phyloP scores from a whole-genome alignment of 1,140 invertebrate species.

The Branchinecta lindahli region DNA sequence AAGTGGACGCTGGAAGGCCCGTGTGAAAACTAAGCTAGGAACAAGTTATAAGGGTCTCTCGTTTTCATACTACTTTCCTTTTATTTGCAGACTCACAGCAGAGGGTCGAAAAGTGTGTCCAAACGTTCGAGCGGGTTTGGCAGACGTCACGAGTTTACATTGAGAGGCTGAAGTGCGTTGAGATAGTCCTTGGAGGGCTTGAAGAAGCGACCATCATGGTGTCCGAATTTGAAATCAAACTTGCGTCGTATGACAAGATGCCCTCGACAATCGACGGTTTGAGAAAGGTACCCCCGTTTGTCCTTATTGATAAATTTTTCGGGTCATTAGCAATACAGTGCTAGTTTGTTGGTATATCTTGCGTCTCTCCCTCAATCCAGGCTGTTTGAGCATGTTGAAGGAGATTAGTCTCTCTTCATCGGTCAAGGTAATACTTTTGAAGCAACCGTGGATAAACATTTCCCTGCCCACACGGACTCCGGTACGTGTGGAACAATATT shows the following conservation, averaged over 20 bases:
- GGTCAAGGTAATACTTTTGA: too few relatives aligned
- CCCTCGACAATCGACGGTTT: constrained; percentile 62
- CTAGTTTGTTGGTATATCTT: too few relatives aligned
- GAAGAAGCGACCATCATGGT: constrained; percentile 77
- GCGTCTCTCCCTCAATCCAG: too few relatives aligned
- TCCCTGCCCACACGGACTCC: too few relatives aligned
- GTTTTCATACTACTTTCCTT: not conserved
- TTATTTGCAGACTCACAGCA: not conserved
- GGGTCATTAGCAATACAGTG: too few relatives aligned
- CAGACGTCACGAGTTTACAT: constrained; percentile 69
- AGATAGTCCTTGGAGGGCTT: constrained; percentile 69
- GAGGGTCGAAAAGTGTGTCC: not conserved
- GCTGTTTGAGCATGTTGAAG: too few relatives aligned
- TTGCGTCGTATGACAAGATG: constrained; percentile 65
- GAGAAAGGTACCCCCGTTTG: constrained; percentile 36
- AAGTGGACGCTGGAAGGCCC: too few relatives aligned
- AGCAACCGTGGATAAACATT: too few relatives aligned
- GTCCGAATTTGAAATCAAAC: constrained; percentile 76
- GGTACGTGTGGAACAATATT: too few relatives aligned
- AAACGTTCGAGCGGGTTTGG: constrained; percentile 40
- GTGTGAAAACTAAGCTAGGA: too few relatives aligned
- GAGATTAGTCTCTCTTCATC: too few relatives aligned
- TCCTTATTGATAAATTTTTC: constrained; percentile 20
- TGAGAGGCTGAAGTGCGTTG: constrained; percentile 75
- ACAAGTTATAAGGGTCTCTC: too few relatives aligned